Percentiles rank a stretch among this genome's conserved stretches.
phyloP scores from a whole-genome alignment of 2,888 invertebrate species.

The Hirtodrosophila cameraria region DNA sequence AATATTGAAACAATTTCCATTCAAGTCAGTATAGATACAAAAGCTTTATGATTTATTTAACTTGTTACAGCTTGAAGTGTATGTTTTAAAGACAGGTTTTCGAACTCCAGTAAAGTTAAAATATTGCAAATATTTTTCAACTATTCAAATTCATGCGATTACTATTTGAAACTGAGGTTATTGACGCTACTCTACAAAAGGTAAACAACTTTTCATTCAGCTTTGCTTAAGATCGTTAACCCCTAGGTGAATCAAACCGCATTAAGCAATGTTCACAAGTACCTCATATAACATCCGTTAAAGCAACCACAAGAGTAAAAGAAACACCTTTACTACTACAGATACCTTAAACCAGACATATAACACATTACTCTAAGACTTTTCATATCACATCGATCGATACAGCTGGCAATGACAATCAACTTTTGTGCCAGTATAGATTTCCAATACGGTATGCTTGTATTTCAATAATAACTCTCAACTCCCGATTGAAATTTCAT shows the following conservation, averaged over 20 bases:
- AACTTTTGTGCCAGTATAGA: slow-evolving; percentile 28
- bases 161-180: no score
- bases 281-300: slow-evolving; percentile 11
- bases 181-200: no score
- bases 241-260: background rate
- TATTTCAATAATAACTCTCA: slow-evolving; percentile 61
- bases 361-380: slow-evolving; percentile 33
- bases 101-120: no score
- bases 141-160: no score
- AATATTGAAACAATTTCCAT: no score
- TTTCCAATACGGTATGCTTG: slow-evolving; percentile 29
- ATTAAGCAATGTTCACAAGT: no score
- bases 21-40: no score
- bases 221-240: slow-evolving; percentile 11
- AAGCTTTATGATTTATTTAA: no score
- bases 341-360: slow-evolving; percentile 16
- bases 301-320: slow-evolving; percentile 26
- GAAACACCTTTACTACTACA: slow-evolving; percentile 25
- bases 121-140: no score
- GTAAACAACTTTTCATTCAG: background rate
- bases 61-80: no score
- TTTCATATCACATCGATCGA: slow-evolving; percentile 11
- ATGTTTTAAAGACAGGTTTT: no score
- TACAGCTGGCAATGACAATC: slow-evolving; percentile 45
- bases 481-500: slow-evolving; percentile 67